These are phyloP conservation scores for Eupeodes latifasciatus DNA, from an alignment of 2,888 invertebrate species.

Conservation along the genomic window DNA sequence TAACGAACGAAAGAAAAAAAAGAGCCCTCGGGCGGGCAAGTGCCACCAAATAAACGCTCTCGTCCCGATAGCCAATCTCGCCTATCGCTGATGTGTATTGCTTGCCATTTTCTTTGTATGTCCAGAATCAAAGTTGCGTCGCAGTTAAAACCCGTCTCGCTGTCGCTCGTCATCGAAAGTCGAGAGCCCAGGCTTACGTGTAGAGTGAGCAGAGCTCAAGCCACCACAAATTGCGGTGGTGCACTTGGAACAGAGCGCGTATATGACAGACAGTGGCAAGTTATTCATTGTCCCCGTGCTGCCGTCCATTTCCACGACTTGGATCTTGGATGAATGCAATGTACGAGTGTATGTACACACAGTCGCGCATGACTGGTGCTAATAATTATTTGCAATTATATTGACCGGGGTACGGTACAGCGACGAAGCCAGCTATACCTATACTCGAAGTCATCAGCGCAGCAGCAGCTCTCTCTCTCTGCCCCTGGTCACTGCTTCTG, in stretches of 20 bases:
- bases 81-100: background rate
- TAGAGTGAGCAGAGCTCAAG: conserved; percentile 7
- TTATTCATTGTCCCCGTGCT: conserved; percentile 68
- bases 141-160: conserved; percentile 71
- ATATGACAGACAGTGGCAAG: conserved; percentile 72
- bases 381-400: conserved; percentile 76
- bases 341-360: conserved; percentile 55
- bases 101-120: conserved; percentile 44
- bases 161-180: conserved; percentile 50
- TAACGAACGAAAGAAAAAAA: conserved; percentile 34
- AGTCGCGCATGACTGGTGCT: conserved; percentile 75
- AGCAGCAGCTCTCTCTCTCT: conserved; percentile 22
- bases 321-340: conserved; percentile 56
- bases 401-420: conserved; percentile 52
- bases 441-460: background rate
- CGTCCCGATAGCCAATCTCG: conserved; percentile 60
- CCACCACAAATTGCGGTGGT: conserved; percentile 47
- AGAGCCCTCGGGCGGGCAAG: conserved; percentile 59
- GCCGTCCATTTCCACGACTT: conserved; percentile 40
- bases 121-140: conserved; percentile 55
- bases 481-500: too few relatives aligned
- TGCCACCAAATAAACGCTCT: conserved; percentile 74
- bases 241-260: conserved; percentile 35
- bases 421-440: background rate
- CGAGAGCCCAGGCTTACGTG: background rate